A percentile compares a stretch with the other conserved stretches of the same genome.
Conservation (phyloP, 92 coral and sea anemone species). For the Blastomussa wellsi region DNA sequence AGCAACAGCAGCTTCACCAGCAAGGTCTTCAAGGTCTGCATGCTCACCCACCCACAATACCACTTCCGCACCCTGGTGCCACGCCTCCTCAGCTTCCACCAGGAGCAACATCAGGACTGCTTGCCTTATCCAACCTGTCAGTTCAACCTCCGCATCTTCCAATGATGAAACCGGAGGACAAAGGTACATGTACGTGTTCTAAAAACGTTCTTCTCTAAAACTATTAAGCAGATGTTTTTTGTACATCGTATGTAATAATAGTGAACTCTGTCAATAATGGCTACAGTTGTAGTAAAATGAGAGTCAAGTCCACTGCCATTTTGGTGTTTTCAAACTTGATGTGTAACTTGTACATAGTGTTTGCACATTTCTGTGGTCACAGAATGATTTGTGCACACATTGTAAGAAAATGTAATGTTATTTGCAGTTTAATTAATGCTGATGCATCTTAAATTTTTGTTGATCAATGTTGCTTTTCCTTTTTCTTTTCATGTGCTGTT, state of each 20-base stretch:
- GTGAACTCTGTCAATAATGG: no score
- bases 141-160: constrained; percentile 90
- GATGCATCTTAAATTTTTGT: not conserved
- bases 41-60: constrained; percentile 95
- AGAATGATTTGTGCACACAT: no score
- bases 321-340: no score
- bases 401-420: not conserved
- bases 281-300: no score
- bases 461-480: not conserved
- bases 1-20: constrained; percentile 97
- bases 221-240: not conserved
- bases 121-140: constrained; percentile 75
- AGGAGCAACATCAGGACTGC: constrained; percentile 81
- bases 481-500: constrained; percentile 36
- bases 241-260: not conserved
- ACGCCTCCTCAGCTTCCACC: constrained; percentile 99
- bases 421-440: not conserved
- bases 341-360: no score
- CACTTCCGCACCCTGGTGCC: constrained; percentile 97
- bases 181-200: constrained; percentile 16
- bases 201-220: not conserved
- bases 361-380: no score
- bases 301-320: no score
- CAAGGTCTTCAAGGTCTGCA: constrained; percentile 97
- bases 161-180: constrained; percentile 74